Evolutionary conservation across 2,888 invertebrate genomes (phyloP).

Genomic region (Scaptomyza caliginosa): DNA sequence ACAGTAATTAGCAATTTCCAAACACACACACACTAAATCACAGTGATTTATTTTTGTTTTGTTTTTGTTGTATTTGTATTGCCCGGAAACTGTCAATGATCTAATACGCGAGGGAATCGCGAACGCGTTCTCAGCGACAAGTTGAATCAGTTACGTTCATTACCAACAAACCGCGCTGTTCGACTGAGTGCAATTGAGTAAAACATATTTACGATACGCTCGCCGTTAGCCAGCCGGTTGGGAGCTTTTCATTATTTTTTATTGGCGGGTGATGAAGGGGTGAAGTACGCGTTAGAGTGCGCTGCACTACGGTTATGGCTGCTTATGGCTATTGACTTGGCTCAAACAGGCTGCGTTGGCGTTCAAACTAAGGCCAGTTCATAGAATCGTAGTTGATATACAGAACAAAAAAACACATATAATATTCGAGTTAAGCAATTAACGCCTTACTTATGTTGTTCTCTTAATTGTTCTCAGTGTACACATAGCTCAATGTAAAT

Average conservation of each 20-base stretch:
- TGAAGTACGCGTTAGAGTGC: conserved; percentile 31
- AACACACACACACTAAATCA: conserved; percentile 16
- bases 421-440: background rate
- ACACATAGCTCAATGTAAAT: background rate
- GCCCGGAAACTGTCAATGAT: conserved; percentile 59
- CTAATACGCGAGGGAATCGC: conserved; percentile 55
- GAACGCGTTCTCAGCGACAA: conserved; percentile 55
- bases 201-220: conserved; percentile 69
- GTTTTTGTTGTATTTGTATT: background rate
- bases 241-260: conserved; percentile 56
- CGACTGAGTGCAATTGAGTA: conserved; percentile 74
- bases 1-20: conserved; percentile 10
- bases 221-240: conserved; percentile 26
- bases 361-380: conserved; percentile 27
- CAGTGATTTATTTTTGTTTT: conserved; percentile 14
- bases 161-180: conserved; percentile 61
- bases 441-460: too few relatives aligned
- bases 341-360: conserved; percentile 34
- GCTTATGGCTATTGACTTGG: conserved; percentile 47
- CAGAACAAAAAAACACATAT: background rate
- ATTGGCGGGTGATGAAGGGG: background rate
- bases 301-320: conserved; percentile 51
- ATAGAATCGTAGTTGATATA: conserved; percentile 6
- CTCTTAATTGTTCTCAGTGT: background rate
- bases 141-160: conserved; percentile 68